A percentile compares a stretch with the other conserved stretches of the same genome.
Evolutionary conservation across 2,797 vertebrate genomes (phyloP).

Genomic region (Melanotaenia nigrans): DNA sequence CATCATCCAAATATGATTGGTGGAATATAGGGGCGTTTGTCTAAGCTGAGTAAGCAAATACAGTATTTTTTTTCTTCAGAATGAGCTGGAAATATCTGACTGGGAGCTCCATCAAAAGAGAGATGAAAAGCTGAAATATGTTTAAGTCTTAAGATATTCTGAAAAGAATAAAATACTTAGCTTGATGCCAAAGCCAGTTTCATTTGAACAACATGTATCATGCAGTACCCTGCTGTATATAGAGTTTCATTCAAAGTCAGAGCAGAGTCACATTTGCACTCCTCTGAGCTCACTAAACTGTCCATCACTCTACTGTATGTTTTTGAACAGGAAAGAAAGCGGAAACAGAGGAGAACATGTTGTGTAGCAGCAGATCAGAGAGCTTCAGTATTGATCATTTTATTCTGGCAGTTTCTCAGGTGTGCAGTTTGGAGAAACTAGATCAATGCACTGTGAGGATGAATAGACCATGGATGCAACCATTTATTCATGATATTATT

Average conservation of each 20-base stretch:
- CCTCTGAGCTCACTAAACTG: background rate
- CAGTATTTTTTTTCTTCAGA: slow-evolving; percentile 4
- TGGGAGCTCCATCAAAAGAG: slow-evolving; percentile 25
- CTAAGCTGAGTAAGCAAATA: slow-evolving; percentile 58
- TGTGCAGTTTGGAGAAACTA: slow-evolving; percentile 45
- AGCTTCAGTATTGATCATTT: slow-evolving; percentile 39
- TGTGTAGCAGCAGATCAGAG: slow-evolving; percentile 55
- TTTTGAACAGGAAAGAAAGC: slow-evolving; percentile 2
- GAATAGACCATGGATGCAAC: slow-evolving; percentile 30
- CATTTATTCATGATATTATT: slow-evolving; percentile 23
- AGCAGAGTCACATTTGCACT: slow-evolving; percentile 8
- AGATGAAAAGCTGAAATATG: slow-evolving; percentile 6
- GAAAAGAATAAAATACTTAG: slow-evolving; percentile 3
- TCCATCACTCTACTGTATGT: slow-evolving; percentile 11
- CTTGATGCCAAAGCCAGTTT: slow-evolving; percentile 23
- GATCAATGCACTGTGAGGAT: slow-evolving; percentile 37
- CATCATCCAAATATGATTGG: slow-evolving; percentile 42
- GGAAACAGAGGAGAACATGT: slow-evolving; percentile 15
- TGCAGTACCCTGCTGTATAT: background rate
- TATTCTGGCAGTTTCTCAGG: slow-evolving; percentile 32
- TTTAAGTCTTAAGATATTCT: slow-evolving; percentile 16
- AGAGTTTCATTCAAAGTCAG: slow-evolving; percentile 25
- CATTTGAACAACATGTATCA: background rate
- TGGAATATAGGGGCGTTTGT: slow-evolving; percentile 31
- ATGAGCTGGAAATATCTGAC: slow-evolving; percentile 22